Conservation (phyloP, 2,797 vertebrate species). For the Hippoglossus hippoglossus region DNA sequence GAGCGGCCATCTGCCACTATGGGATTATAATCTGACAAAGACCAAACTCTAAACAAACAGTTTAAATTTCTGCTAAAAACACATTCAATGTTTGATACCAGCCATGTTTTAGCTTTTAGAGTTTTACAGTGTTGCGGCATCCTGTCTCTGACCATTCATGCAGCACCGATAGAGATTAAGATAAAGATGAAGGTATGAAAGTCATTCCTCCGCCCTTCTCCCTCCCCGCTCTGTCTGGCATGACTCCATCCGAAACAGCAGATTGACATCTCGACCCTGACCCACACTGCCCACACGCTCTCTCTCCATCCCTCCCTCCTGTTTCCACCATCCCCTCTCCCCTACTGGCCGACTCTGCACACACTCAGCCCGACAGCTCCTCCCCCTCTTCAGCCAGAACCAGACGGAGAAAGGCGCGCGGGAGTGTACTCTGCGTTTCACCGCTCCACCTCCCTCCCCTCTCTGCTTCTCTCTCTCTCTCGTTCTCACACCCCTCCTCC, state of each 20-base stretch:
- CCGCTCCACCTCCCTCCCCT: conserved; percentile 64
- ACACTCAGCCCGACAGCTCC: conserved; percentile 59
- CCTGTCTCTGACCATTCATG: neutral
- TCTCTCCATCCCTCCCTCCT: conserved; percentile 16
- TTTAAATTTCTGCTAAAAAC: neutral
- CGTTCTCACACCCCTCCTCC: conserved; percentile 68
- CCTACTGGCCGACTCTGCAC: conserved; percentile 43
- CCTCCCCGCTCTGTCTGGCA: conserved; percentile 24
- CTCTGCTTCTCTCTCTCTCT: conserved; percentile 32
- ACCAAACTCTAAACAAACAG: neutral
- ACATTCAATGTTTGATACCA: neutral
- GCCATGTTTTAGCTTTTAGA: neutral
- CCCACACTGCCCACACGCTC: conserved; percentile 30
- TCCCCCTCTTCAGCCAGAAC: conserved; percentile 64
- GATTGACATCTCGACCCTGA: conserved; percentile 52
- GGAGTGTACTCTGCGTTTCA: conserved; percentile 55
- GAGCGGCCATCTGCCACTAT: conserved; percentile 74
- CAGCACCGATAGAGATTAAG: conserved; percentile 18
- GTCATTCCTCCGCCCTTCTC: conserved; percentile 34
- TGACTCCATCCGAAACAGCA: conserved; percentile 42
- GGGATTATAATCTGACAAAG: conserved; percentile 70
- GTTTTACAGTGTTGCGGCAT: neutral
- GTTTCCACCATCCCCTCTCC: conserved; percentile 42
- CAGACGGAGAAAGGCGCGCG: conserved; percentile 58
- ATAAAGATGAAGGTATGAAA: conserved; percentile 42